These are phyloP conservation scores for Sabatieria punctata DNA, from an alignment of 2,888 invertebrate species.

Conservation along the genomic window DNA sequence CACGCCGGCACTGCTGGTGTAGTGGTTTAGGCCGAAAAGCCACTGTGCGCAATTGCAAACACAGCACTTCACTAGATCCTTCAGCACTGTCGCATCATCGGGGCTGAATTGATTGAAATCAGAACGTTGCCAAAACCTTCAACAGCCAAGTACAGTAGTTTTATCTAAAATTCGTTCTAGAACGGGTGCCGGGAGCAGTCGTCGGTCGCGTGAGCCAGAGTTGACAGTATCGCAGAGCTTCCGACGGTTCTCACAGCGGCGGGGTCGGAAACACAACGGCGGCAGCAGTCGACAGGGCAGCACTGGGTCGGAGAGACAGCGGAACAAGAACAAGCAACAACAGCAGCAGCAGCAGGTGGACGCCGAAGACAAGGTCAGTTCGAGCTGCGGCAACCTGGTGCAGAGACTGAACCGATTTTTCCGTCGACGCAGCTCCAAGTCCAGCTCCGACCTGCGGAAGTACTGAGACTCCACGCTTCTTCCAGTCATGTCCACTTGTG, in stretches of 20 bases:
- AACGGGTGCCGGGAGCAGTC: not conserved
- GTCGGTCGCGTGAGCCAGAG: not conserved
- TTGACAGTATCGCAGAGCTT: not conserved
- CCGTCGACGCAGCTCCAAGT: not conserved
- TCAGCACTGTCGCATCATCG: no score
- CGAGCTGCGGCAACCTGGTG: not conserved
- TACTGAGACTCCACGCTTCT: no score
- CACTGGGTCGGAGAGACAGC: no score
- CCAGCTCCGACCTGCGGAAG: conserved; percentile 63
- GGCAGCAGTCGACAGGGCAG: no score
- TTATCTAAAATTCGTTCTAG: not conserved
- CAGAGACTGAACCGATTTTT: not conserved
- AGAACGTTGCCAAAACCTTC: no score
- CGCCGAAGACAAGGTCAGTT: not conserved
- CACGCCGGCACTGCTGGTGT: no score
- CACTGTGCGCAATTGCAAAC: no score
- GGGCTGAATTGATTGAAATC: no score
- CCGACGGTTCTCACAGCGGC: not conserved
- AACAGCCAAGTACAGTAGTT: not conserved
- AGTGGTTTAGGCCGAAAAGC: no score
- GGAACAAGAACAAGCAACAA: not conserved
- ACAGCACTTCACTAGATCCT: no score
- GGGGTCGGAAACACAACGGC: no score
- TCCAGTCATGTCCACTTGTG: no score
- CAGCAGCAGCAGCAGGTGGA: not conserved